Percentiles rank a stretch among this genome's conserved stretches.
Conservation (phyloP, 2,888 invertebrate genomes). For the Lasius platythorax region DNA sequence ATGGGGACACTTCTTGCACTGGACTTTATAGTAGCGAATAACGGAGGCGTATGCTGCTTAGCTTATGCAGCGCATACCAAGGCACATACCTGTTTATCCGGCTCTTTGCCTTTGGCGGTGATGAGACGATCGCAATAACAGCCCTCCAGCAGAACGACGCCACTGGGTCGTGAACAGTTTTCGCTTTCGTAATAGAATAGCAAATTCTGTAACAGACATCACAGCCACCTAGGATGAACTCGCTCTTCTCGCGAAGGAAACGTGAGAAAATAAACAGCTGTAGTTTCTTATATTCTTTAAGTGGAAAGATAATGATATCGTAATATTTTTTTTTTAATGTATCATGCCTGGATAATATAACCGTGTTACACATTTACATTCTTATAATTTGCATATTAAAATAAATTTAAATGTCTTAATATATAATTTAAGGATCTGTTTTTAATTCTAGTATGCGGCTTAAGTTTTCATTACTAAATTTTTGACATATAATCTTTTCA, state of each 20-base stretch:
- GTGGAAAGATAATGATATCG: not conserved
- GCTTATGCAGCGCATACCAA: not conserved
- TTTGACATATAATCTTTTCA: not conserved
- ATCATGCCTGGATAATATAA: not conserved
- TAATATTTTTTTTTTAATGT: not conserved
- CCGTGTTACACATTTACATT: not conserved
- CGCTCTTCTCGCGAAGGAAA: not conserved
- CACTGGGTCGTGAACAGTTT: conserved; percentile 92
- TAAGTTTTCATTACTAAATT: not conserved
- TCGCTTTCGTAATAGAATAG: conserved; percentile 97
- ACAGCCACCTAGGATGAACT: not conserved
- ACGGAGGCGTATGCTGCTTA: not conserved
- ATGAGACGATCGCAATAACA: conserved; percentile 94
- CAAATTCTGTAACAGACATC: conserved; percentile 90
- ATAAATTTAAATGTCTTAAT: not conserved
- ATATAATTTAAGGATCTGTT: not conserved
- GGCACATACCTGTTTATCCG: conserved; percentile 85
- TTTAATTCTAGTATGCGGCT: not conserved
- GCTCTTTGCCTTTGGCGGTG: conserved; percentile 87
- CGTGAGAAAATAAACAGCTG: not conserved
- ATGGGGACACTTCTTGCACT: not conserved
- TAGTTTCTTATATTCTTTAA: not conserved
- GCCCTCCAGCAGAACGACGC: conserved; percentile 94
- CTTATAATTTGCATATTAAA: not conserved
- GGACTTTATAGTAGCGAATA: not conserved